Evolutionary conservation across 2,888 invertebrate genomes (phyloP).

Genomic region (Chesias legatella): DNA sequence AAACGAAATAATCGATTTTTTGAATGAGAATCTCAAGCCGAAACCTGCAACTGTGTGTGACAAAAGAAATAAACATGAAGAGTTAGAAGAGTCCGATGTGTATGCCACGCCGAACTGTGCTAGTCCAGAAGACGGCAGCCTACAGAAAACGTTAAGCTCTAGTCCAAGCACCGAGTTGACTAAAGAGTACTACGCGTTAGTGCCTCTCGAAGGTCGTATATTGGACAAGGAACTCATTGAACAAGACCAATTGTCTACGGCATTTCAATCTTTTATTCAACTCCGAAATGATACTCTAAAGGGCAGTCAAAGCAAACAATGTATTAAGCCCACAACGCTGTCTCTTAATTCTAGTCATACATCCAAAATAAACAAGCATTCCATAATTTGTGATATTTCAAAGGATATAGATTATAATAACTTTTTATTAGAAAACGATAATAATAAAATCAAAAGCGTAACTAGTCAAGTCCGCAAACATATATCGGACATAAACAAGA

Average conservation of each 20-base stretch:
- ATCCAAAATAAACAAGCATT: conserved; percentile 63
- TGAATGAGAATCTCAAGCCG: conserved; percentile 50
- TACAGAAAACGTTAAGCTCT: conserved; percentile 47
- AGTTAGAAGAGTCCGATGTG: conserved; percentile 59
- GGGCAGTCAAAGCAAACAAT: conserved; percentile 40
- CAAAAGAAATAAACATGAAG: conserved; percentile 43
- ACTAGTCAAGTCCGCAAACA: conserved; percentile 32
- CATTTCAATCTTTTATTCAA: conserved; percentile 71
- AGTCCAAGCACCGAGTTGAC: conserved; percentile 67
- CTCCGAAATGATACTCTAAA: conserved; percentile 46
- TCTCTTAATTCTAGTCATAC: conserved; percentile 65
- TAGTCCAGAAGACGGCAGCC: conserved; percentile 53
- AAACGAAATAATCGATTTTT: conserved; percentile 65
- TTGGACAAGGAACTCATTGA: conserved; percentile 75
- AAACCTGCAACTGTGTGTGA: conserved; percentile 29
- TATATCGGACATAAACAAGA: conserved; percentile 10
- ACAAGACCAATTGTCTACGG: conserved; percentile 74
- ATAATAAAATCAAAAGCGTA: conserved; percentile 17
- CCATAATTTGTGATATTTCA: conserved; percentile 63
- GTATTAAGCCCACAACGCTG: conserved; percentile 58
- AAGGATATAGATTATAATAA: conserved; percentile 30
- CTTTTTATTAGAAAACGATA: conserved; percentile 16
- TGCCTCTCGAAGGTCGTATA: conserved; percentile 58
- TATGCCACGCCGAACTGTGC: conserved; percentile 70
- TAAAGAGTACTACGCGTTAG: conserved; percentile 65